Evolutionary conservation across 2,888 invertebrate genomes (phyloP), one percentile per base, ranked within the genome.

Genomic region (Himalopsyche japonica): DNA sequence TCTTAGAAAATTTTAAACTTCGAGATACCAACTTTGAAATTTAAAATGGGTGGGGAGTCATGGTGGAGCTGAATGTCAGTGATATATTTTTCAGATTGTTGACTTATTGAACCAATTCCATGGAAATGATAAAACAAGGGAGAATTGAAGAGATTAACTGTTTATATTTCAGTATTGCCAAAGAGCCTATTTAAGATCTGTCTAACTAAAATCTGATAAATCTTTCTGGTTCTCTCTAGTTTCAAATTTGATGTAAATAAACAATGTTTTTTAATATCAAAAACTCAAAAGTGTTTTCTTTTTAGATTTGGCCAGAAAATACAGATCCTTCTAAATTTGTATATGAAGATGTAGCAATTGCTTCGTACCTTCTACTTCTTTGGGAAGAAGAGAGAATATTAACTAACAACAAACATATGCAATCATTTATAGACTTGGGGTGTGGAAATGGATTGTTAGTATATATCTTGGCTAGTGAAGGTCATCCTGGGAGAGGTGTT

Each of bases 381-480:
- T 98, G 98, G 98, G 93, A 95, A 87, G 89, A 91, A 78, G 93
- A 94, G 87, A 90, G 93, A 83, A 88, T 89, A 7, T 88, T 89
- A n/a, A 90, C 88, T 37, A 90, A 91, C 76, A 86, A 90, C 5
- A 87, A 88, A 77, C 88, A 89, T 85, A 88, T 89, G 87, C 94
- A 94, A 88, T 93, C 93, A 3, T 99, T 99, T 93, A 95, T 98
- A 0, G 99, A 99, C 91, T 93, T 99, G 82, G 99, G 99, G 0
- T 99, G 99, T 93, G 99, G 99, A 0, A 99, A 99, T 93, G 99
- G 99, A 18, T 92, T 99, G 34, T 91, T 99, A 10, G 98, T 98
- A 1, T 95, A 97, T 89, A 95, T 99, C 87, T 92, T 99, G 18
- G 93, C 94, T 77, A 93, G 94, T 88, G 98, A 98, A 92, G 98